A percentile compares a stretch with the other conserved stretches of the same genome.
These are phyloP conservation scores for Pteruthius melanotis DNA, from an alignment of 2,113 vertebrate species.

Conservation along the genomic window DNA sequence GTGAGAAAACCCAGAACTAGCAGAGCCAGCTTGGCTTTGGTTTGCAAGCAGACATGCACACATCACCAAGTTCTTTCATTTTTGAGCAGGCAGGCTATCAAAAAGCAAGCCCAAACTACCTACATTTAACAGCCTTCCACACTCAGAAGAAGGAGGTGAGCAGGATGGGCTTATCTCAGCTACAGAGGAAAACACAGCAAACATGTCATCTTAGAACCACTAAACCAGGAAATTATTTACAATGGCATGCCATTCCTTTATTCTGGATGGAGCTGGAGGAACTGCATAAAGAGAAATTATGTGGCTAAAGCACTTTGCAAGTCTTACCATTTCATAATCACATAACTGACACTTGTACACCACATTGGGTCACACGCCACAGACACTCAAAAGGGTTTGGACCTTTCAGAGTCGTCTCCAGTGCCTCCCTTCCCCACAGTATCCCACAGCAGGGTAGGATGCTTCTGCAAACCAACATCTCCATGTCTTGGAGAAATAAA, in stretches of 20 bases:
- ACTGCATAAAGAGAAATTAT: not conserved
- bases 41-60: not conserved
- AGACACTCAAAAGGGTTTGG: not conserved
- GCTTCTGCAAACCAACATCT: not conserved
- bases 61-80: not conserved
- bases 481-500: not conserved
- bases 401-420: not conserved
- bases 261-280: not conserved
- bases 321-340: not conserved
- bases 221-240: not conserved
- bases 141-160: not conserved
- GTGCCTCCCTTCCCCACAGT: not conserved
- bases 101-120: not conserved
- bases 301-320: not conserved
- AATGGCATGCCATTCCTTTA: not conserved
- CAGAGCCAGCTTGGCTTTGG: not conserved
- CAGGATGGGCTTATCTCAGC: not conserved
- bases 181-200: not conserved
- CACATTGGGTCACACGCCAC: rapidly evolving
- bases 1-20: not conserved
- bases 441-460: not conserved
- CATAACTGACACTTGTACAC: not conserved
- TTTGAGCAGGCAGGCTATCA: not conserved
- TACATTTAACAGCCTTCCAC: not conserved
- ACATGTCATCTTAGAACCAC: not conserved